These are phyloP conservation scores for Acinonyx jubatus DNA, from an alignment of 2,113 vertebrate genomes.

Conservation along the genomic window DNA sequence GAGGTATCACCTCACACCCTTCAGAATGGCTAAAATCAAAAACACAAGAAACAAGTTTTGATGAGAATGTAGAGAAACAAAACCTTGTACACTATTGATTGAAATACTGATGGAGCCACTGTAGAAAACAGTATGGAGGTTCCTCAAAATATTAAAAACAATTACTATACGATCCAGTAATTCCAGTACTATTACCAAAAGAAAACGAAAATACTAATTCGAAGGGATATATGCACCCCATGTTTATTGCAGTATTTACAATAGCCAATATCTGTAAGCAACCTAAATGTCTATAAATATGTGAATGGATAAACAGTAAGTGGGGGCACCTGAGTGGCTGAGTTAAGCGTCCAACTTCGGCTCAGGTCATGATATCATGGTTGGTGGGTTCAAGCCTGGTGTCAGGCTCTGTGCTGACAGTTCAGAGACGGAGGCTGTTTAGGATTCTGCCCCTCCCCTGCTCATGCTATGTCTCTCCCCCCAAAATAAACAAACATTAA, in stretches of 20 bases:
- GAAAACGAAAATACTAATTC: neutral
- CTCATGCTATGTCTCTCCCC: no score
- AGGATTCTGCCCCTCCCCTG: no score
- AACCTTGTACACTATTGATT: neutral
- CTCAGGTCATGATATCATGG: no score
- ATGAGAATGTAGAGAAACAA: no score
- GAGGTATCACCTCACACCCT: neutral
- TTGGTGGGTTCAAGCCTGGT: no score
- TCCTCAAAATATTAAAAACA: neutral
- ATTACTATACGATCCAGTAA: neutral
- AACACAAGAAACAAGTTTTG: neutral
- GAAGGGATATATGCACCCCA: neutral
- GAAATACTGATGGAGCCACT: neutral
- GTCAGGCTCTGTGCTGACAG: no score
- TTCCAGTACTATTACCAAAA: neutral
- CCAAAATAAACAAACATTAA: no score
- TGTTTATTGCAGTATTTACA: neutral
- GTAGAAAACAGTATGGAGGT: neutral
- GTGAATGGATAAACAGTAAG: neutral
- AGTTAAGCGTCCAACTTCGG: no score
- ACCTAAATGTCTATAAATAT: neutral
- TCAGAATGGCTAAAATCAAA: neutral
- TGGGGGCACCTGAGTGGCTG: no score
- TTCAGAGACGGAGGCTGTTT: no score
- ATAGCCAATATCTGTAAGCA: neutral